Evolutionary conservation across 2,888 invertebrate species (phyloP).

Genomic region (Amphiduros pacificus): DNA sequence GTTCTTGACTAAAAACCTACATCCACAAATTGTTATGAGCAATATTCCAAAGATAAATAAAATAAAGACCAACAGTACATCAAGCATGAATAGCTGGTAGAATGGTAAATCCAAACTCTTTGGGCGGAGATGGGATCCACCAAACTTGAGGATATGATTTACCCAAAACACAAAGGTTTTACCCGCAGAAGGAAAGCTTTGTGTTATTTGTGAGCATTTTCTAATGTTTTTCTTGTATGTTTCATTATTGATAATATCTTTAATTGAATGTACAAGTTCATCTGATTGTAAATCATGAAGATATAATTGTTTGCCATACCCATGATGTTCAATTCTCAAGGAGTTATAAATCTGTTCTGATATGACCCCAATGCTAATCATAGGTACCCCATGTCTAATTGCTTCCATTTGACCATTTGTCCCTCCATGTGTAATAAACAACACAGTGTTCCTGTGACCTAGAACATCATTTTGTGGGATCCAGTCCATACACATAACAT

Average conservation of each 20-base stretch:
- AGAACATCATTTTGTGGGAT: slow-evolving; percentile 7
- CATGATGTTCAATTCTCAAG: neutral
- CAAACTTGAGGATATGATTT: slow-evolving; percentile 6
- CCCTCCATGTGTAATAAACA: slow-evolving; percentile 6
- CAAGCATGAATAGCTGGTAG: slow-evolving; percentile 7
- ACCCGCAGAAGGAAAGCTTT: neutral
- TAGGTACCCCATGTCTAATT: neutral
- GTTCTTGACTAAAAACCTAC: too few species aligned
- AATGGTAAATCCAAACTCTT: slow-evolving; percentile 1
- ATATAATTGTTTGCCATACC: neutral
- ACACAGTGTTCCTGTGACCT: neutral
- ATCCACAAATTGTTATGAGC: too few species aligned
- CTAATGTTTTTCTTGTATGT: neutral
- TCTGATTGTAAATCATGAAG: neutral
- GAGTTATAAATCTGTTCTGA: slow-evolving; percentile 2
- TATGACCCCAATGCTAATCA: neutral
- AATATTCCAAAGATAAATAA: too few species aligned
- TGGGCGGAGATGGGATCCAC: slow-evolving; percentile 1
- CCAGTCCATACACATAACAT: neutral
- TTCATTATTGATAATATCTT: neutral
- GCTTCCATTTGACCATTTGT: slow-evolving; percentile 7
- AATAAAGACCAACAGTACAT: neutral
- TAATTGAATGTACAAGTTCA: neutral
- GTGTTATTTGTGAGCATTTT: slow-evolving; percentile 2
- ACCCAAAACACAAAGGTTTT: slow-evolving; percentile 4